Evolutionary conservation across 2,113 vertebrate genomes (phyloP).

Genomic region (Bagarius yarrelli): DNA sequence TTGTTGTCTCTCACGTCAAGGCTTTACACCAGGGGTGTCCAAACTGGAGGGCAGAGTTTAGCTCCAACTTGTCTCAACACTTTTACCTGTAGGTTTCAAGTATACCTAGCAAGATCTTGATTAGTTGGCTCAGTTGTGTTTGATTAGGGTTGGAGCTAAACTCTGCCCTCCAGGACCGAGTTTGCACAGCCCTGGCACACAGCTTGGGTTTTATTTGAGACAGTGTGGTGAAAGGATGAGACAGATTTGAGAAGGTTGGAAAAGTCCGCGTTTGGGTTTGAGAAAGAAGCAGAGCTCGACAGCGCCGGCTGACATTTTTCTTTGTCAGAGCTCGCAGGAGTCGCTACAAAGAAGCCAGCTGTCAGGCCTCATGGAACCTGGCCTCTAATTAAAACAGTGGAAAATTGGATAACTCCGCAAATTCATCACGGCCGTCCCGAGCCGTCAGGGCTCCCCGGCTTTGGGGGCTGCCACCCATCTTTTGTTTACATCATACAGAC

Average conservation of each 20-base stretch:
- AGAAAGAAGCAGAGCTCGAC: conserved; percentile 83
- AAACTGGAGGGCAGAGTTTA: too few species aligned
- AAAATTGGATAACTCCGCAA: conserved; percentile 98
- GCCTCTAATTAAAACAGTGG: conserved; percentile 99
- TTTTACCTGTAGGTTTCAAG: too few species aligned
- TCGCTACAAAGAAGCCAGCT: conserved; percentile 91
- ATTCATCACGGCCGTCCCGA: conserved; percentile 91
- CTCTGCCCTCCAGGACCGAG: too few species aligned
- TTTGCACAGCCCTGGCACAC: too few species aligned
- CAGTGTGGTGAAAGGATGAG: conserved; percentile 12
- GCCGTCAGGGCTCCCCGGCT: conserved; percentile 79
- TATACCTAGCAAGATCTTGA: too few species aligned
- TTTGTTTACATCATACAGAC: conserved; percentile 85
- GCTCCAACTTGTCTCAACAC: too few species aligned
- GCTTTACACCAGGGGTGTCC: too few species aligned
- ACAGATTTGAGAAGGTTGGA: conserved; percentile 19
- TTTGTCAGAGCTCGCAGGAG: conserved; percentile 90
- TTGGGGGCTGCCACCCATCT: conserved; percentile 83
- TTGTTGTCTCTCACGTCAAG: too few species aligned
- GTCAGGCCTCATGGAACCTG: conserved; percentile 85
- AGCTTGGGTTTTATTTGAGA: too few species aligned
- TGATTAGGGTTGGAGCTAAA: too few species aligned
- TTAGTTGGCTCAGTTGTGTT: too few species aligned
- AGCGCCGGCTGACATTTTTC: conserved; percentile 83
- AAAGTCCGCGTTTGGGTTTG: conserved; percentile 58